Percentiles rank a stretch among this genome's conserved stretches.
Conservation (phyloP, 1,140 invertebrate genomes). For the Cydia pomonella region DNA sequence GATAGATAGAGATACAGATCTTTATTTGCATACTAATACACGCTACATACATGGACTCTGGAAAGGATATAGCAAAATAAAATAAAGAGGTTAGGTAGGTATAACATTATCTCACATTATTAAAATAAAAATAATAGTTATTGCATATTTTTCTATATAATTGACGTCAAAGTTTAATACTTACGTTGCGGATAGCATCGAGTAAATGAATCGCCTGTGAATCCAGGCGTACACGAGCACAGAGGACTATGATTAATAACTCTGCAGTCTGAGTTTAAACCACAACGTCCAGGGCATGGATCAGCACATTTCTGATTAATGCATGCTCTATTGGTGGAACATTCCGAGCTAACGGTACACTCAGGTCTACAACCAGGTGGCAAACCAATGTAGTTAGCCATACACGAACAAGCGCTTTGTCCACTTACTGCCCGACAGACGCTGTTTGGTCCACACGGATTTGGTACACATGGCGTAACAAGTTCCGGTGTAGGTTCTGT, state of each 20-base stretch:
- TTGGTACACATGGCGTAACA: conserved; percentile 82
- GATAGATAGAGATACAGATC: no score
- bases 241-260: conserved; percentile 87
- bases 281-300: conserved; percentile 87
- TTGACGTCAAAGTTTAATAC: conserved; percentile 40
- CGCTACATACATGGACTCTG: no score
- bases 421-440: conserved; percentile 84
- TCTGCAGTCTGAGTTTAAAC: conserved; percentile 87
- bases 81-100: no score
- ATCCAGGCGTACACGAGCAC: conserved; percentile 78
- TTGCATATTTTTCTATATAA: no score
- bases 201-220: conserved; percentile 82
- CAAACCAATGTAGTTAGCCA: conserved; percentile 86
- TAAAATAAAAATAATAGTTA: no score
- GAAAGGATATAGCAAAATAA: no score
- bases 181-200: conserved; percentile 80
- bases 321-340: conserved; percentile 84
- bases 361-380: conserved; percentile 87
- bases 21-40: no score
- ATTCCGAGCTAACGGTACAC: conserved; percentile 87
- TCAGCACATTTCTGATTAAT: conserved; percentile 84
- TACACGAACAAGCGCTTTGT: conserved; percentile 86
- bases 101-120: no score
- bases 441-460: conserved; percentile 88
- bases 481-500: conserved; percentile 60